Conservation (phyloP, 2,113 vertebrate species). For the Mellivora capensis region DNA sequence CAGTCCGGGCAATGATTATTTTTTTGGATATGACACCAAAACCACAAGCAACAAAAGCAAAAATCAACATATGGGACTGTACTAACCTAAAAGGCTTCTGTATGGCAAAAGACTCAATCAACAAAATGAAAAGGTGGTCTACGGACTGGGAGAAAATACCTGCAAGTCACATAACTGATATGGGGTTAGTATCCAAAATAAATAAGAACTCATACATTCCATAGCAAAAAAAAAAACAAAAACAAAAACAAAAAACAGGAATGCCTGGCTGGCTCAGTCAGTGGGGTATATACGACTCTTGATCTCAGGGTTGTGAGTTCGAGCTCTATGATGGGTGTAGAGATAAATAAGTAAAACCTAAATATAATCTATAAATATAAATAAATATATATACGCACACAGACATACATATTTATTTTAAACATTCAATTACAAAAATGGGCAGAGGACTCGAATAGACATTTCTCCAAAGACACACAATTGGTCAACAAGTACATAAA, state of each 20-base stretch:
- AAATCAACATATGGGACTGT: neutral
- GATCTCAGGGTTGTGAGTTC: neutral
- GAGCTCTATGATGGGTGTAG: neutral
- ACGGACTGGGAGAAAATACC: neutral
- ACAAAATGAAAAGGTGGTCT: neutral
- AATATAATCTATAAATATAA: neutral
- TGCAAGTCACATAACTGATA: neutral
- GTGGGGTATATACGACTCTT: neutral
- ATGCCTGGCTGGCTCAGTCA: neutral
- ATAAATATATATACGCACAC: too few species aligned
- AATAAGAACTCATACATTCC: neutral
- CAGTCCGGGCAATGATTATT: neutral
- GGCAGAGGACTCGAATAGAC: neutral
- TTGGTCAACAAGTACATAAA: neutral
- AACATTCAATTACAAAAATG: neutral
- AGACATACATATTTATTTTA: too few species aligned
- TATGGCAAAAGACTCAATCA: neutral
- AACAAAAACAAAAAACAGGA: neutral
- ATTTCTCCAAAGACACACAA: neutral
- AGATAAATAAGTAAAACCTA: neutral
- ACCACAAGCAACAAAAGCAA: neutral
- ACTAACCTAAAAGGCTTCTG: neutral
- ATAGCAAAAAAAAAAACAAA: neutral
- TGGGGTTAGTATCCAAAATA: neutral
- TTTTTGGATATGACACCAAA: neutral